Conservation (phyloP, 30 jellyfish, hydroid and myxozoan genomes). For the Pelagia noctiluca region DNA sequence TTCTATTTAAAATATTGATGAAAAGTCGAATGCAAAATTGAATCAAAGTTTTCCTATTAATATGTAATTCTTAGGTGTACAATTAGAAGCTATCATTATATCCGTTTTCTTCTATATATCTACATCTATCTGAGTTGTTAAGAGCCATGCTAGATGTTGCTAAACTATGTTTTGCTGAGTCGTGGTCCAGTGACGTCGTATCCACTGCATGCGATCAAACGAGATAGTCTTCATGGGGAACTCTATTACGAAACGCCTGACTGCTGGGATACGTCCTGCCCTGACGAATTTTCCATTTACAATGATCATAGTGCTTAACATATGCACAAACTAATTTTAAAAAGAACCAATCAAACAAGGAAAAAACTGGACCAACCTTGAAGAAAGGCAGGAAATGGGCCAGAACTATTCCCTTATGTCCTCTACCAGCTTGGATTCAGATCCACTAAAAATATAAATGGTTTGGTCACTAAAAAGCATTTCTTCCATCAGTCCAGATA, state of each 20-base stretch:
- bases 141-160: slow-evolving; percentile 78
- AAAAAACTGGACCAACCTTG: slow-evolving; percentile 47
- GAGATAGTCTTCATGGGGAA: slow-evolving; percentile 41
- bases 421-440: slow-evolving; percentile 84
- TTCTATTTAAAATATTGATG: no score
- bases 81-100: slow-evolving; percentile 79
- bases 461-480: not conserved
- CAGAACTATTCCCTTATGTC: slow-evolving; percentile 90
- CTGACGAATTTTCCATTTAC: no score
- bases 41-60: slow-evolving; percentile 59
- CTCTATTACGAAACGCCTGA: slow-evolving; percentile 13
- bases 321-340: no score
- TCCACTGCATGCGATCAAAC: slow-evolving; percentile 87
- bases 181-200: slow-evolving; percentile 73
- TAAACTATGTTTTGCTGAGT: slow-evolving; percentile 49
- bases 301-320: no score
- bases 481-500: not conserved
- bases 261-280: slow-evolving; percentile 83
- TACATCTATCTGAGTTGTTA: slow-evolving; percentile 73
- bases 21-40: no score
- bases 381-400: slow-evolving; percentile 72
- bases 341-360: not conserved
- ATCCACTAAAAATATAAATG: slow-evolving; percentile 56
- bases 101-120: slow-evolving; percentile 42
- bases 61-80: slow-evolving; percentile 87